Conservation (phyloP, 1,140 invertebrate species). For the Neuroterus valhalla region DNA sequence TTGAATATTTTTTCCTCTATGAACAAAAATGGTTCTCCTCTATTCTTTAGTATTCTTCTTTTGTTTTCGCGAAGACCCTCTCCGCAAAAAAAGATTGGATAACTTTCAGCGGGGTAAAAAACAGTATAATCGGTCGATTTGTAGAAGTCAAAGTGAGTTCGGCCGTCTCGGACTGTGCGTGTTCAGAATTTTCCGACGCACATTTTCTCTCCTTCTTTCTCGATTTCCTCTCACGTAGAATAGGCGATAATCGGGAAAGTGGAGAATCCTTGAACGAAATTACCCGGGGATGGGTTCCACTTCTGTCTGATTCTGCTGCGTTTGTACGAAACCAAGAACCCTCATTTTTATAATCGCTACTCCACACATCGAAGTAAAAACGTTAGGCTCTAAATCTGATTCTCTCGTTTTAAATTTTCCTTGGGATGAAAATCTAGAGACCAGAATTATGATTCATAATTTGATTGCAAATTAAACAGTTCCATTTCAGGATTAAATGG, state of each 20-base stretch:
- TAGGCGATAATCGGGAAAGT: slow-evolving; percentile 5
- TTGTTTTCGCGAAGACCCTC: no score
- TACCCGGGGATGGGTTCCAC: neutral
- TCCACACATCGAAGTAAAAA: neutral
- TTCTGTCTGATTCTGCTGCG: neutral
- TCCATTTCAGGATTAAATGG: no score
- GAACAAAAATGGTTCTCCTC: no score
- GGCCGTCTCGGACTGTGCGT: neutral
- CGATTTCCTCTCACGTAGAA: neutral
- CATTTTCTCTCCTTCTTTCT: neutral
- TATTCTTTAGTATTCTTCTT: no score
- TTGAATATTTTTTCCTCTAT: no score
- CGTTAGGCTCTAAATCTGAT: no score
- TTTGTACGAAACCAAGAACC: neutral
- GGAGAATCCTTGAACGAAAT: neutral
- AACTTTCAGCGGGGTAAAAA: neutral
- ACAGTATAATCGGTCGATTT: neutral
- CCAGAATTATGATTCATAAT: no score
- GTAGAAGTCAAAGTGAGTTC: neutral
- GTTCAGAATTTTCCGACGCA: neutral
- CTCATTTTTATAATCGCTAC: neutral
- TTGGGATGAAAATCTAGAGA: no score
- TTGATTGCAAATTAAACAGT: no score
- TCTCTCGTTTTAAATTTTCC: no score
- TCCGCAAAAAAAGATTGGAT: neutral